Conservation (phyloP, 2,797 vertebrate species). For the Neopelma chrysocephalum region DNA sequence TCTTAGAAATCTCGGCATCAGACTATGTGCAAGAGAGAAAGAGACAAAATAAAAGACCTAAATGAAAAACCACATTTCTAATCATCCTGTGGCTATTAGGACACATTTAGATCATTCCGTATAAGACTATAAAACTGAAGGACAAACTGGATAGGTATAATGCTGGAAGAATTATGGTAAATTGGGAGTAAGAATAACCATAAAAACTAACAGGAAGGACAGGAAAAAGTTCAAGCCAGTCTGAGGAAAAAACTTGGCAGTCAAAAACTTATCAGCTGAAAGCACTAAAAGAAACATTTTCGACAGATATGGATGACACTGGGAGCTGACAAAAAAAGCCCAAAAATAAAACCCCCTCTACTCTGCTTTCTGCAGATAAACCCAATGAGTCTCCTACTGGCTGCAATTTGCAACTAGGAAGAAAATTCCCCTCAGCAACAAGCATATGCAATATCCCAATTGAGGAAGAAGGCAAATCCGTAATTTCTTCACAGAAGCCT, state of each 20-base stretch:
- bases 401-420: neutral
- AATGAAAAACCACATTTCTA: neutral
- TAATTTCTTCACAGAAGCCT: neutral
- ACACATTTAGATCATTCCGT: neutral
- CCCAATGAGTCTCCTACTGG: neutral
- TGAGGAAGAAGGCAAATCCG: neutral
- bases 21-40: neutral
- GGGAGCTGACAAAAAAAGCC: neutral
- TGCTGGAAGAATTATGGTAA: neutral
- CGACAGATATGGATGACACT: neutral
- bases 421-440: constrained; percentile 8
- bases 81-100: neutral
- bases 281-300: neutral
- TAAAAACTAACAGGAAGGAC: neutral
- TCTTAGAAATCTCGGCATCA: neutral
- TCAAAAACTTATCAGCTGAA: neutral
- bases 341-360: neutral
- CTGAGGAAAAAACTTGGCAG: neutral
- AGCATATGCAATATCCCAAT: neutral
- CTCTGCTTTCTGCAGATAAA: constrained; percentile 18
- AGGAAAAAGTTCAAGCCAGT: neutral
- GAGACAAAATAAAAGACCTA: neutral
- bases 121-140: neutral
- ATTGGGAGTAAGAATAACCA: neutral
- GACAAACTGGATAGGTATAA: neutral